Conservation (phyloP, 2,797 vertebrate species). For the Microctenopoma steveboyesi region DNA sequence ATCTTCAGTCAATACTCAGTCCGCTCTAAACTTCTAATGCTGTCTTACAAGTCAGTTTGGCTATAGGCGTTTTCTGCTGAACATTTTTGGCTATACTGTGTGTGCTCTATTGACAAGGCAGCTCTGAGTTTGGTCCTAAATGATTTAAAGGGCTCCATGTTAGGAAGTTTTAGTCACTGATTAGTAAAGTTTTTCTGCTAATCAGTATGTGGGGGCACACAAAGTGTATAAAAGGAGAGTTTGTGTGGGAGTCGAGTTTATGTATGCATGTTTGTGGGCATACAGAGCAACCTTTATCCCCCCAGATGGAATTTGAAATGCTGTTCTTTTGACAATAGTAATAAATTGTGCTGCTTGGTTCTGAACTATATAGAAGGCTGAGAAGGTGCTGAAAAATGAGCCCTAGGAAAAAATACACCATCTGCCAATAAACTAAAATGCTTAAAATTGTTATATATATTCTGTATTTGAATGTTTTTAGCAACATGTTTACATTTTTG, state of each 20-base stretch:
- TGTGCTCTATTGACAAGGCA: constrained; percentile 42
- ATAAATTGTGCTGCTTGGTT: constrained; percentile 8
- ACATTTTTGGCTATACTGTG: constrained; percentile 36
- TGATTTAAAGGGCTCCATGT: constrained; percentile 47
- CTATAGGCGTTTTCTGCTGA: constrained; percentile 54
- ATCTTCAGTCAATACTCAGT: constrained; percentile 55
- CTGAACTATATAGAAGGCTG: not conserved
- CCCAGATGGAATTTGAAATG: constrained; percentile 32
- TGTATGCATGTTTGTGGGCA: constrained; percentile 37
- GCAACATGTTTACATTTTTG: constrained; percentile 18
- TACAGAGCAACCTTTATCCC: constrained; percentile 28
- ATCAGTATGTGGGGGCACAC: constrained; percentile 11
- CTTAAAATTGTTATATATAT: not conserved
- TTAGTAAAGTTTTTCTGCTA: constrained; percentile 42
- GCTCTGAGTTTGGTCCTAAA: constrained; percentile 42
- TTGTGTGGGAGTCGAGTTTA: constrained; percentile 40
- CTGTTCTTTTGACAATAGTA: constrained; percentile 13
- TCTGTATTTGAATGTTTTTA: not conserved
- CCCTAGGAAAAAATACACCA: not conserved
- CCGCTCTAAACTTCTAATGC: constrained; percentile 45
- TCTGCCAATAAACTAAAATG: not conserved
- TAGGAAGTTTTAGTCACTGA: constrained; percentile 34
- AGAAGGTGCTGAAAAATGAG: not conserved
- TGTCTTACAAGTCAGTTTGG: constrained; percentile 57
- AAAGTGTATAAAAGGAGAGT: constrained; percentile 5